phyloP scores from a whole-genome alignment of 2,113 vertebrate genomes.

The Arizona elegans region DNA sequence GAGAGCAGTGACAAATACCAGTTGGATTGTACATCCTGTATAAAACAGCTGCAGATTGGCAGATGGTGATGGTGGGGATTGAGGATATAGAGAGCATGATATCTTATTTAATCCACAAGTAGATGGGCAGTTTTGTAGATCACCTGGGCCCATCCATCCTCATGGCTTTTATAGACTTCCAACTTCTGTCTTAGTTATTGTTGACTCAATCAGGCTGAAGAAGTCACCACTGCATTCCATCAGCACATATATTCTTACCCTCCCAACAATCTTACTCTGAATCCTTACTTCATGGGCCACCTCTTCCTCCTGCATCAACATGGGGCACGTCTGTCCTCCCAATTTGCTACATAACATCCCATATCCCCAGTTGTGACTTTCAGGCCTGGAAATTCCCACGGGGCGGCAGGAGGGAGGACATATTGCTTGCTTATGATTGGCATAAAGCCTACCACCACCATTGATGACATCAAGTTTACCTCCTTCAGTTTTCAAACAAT shows the following conservation, averaged over 20 bases:
- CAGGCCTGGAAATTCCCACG: not conserved
- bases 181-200: not conserved
- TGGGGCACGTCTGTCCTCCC: not conserved
- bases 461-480: not conserved
- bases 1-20: slow-evolving; percentile 21
- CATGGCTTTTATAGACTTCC: not conserved
- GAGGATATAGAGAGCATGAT: slow-evolving; percentile 13
- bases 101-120: not conserved
- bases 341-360: not conserved
- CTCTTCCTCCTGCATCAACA: not conserved
- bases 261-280: not conserved
- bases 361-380: not conserved
- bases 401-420: not conserved
- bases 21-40: slow-evolving; percentile 17
- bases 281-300: not conserved
- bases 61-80: slow-evolving; percentile 22
- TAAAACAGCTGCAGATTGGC: slow-evolving; percentile 29
- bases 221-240: not conserved
- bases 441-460: not conserved
- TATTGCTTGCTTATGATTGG: not conserved
- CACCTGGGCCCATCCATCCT: not conserved
- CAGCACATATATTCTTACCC: not conserved
- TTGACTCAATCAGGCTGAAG: not conserved
- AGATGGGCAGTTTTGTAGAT: not conserved
- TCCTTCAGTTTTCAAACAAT: not conserved